Base-by-base conservation (phyloP, 2,797 vertebrate genomes). In the Rallus crepitans region DNA sequence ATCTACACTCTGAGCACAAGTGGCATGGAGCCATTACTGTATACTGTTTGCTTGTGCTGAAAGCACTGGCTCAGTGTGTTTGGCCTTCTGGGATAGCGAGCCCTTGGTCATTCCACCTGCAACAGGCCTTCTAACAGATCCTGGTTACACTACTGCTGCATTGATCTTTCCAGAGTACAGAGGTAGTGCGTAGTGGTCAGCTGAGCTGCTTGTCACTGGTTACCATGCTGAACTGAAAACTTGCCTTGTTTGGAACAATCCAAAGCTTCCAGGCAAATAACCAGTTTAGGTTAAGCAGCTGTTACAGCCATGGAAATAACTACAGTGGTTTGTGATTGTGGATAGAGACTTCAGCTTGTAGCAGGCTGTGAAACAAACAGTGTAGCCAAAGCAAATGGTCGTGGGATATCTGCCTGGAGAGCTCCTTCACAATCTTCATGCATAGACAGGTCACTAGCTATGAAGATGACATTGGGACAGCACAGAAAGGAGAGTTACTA, bases 1-100 rank as follows among this genome's bases (percentile, higher is more conserved):
- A 71, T 71, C 69, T 12, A 45, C 42, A 23, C 0, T 0, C 16
- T 33, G 61, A 82, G 63, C 0, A 0, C 59, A 48, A 19, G 47
- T 60, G 59, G 35, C 12, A 0, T 18, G 25, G 16, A 55, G 64
- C 30, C 39, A 11, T 6, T 55, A 3, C 31, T 75, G 45, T 27
- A 5, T 5, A 0, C 39, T 75, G 13, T 16, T 55, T 82, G 57
- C 12, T 89, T 69, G 23, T 72, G 59, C 66, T 90, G 80, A 35
- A 56, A 84, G 18, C 12, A 1, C 12, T 68, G 77, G 21, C 78
- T 82, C 21, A 59, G 72, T 15, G 35, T 40, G 37, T 65, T 90
- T 81, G 55, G 31, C 17, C 28, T 65, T 21, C 59, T 65, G 55
- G 35, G 15, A 1, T 31, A 15, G 31, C 8, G 52, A 90, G 63